These are phyloP conservation scores for Struthio camelus DNA, from an alignment of 2,113 vertebrate genomes.

Conservation along the genomic window DNA sequence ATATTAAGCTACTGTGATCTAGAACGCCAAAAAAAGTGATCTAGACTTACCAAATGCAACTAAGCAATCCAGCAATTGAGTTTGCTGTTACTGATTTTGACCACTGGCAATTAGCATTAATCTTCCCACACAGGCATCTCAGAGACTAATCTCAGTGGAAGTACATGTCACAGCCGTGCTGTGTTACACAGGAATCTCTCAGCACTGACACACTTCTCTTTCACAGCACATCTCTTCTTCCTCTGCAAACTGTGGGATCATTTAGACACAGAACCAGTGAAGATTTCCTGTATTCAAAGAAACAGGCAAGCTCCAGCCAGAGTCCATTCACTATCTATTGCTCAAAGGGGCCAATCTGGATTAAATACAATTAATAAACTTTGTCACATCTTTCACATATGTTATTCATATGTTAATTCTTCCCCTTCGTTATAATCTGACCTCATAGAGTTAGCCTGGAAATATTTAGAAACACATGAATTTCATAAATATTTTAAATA, in stretches of 20 bases:
- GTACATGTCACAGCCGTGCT: not conserved
- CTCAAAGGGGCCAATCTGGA: not conserved
- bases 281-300: not conserved
- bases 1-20: not conserved
- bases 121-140: not conserved
- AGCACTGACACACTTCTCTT: not conserved
- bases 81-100: not conserved
- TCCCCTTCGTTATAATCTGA: not conserved
- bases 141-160: not conserved
- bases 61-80: not conserved
- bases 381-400: not conserved
- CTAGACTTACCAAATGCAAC: not conserved
- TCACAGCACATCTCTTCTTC: not conserved
- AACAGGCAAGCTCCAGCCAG: not conserved
- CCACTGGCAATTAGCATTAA: not conserved
- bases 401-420: not conserved
- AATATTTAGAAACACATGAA: not conserved
- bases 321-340: not conserved
- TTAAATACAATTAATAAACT: not conserved
- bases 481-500: not conserved
- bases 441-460: not conserved
- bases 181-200: not conserved
- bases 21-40: not conserved
- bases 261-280: not conserved
- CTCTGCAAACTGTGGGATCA: not conserved